Evolutionary conservation across 2,888 invertebrate species (phyloP), one percentile per base, ranked within the genome.

Genomic region (Merodon equestris): DNA sequence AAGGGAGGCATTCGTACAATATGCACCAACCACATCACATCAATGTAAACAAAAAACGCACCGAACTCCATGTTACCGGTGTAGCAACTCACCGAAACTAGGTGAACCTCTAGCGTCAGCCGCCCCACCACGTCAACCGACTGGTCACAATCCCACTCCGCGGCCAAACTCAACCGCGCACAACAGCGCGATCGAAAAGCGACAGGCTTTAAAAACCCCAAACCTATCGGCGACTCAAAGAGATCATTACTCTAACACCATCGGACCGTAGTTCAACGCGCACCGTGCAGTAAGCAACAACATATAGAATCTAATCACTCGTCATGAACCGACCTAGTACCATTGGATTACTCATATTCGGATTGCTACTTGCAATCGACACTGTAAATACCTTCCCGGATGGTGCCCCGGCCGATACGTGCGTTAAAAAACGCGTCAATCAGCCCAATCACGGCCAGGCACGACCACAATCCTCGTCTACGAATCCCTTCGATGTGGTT

Each of bases 341-440:
- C 82, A 77, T 83, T 57, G 68, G 77, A 56, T 67, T 83, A 51
- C 48, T 90, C 88, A 83, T 89, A 17, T 83, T 84, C 13, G 88
- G 87, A 82, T 82, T 89, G 34, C 73, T 89, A 45, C 27, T 27
- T 27, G 82, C 89, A 64, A 84, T 88, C 85, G 85, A 89, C 68
- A 89, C 88, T 71, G 85, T 88, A 3, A 38, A 64, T 53, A 91
- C 91, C 76, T 95, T 95, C 85, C 95, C 95, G n/a, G 94, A 95
- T 84, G 95, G 95, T 1, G 95, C 94, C 1, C 95, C 95, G 0
- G 92, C 95, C 27, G 95, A 95, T 85, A 92, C 94, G 36, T 95
- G 95, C 86, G 95, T 95, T 1, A 94, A 94, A 86, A 91, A 92
- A 19, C 90, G 93, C 47, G 91, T 93, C 1, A 95, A 95, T 88